Conservation (phyloP, 2,888 invertebrate genomes). For the Idaea dimidiata region DNA sequence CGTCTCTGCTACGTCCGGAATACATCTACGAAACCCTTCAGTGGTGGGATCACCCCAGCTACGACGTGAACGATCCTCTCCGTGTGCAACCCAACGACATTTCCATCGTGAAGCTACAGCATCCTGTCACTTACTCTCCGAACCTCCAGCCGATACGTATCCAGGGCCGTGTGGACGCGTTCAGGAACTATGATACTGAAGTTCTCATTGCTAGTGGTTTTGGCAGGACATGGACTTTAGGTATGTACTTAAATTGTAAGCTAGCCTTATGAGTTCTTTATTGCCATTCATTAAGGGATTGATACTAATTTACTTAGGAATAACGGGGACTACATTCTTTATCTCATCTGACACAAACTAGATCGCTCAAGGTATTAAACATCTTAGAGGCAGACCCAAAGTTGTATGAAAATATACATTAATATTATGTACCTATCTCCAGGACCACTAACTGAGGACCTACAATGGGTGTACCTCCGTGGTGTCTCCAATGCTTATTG, state of each 20-base stretch:
- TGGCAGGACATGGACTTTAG: conserved; percentile 58
- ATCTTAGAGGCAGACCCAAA: neutral
- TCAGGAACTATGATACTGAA: conserved; percentile 42
- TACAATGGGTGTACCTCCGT: conserved; percentile 61
- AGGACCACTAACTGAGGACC: conserved; percentile 42
- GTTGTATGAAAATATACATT: neutral
- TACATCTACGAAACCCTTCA: conserved; percentile 46
- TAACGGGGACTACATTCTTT: too few relatives aligned
- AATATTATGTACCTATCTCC: neutral
- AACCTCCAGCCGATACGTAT: conserved; percentile 48
- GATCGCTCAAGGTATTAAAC: neutral
- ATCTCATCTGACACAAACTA: too few relatives aligned
- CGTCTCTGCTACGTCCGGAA: conserved; percentile 23
- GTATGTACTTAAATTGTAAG: conserved; percentile 28
- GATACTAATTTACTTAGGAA: too few relatives aligned
- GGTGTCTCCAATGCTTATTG: conserved; percentile 46
- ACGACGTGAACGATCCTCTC: conserved; percentile 31
- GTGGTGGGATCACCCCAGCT: conserved; percentile 58
- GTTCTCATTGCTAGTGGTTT: conserved; percentile 53
- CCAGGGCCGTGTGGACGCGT: conserved; percentile 47
- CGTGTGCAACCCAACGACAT: conserved; percentile 60
- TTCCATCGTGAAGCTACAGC: conserved; percentile 41
- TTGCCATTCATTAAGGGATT: too few relatives aligned
- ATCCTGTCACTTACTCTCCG: conserved; percentile 43
- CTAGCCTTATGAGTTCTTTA: neutral